These are phyloP conservation scores for Andrena haemorrhoa DNA, from an alignment of 2,888 invertebrate species.

Conservation along the genomic window DNA sequence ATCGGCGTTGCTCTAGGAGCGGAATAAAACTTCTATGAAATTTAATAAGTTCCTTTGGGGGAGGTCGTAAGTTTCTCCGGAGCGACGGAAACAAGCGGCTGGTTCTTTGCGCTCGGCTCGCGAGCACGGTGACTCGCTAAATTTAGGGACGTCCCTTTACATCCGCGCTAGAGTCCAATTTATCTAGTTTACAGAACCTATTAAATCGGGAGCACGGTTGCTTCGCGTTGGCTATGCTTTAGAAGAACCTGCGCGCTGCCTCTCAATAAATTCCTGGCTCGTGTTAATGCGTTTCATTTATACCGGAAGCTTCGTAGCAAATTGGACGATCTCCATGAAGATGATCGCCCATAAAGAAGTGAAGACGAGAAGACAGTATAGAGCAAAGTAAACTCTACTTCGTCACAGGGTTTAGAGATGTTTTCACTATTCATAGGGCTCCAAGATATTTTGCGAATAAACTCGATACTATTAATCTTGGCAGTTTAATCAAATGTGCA, in stretches of 20 bases:
- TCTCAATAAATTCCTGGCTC: neutral
- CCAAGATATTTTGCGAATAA: neutral
- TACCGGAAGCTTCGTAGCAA: neutral
- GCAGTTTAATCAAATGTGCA: too few species aligned
- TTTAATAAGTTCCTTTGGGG: slow-evolving; percentile 83
- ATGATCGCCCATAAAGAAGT: neutral
- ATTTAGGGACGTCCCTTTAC: slow-evolving; percentile 78
- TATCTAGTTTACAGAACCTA: slow-evolving; percentile 62
- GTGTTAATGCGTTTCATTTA: slow-evolving; percentile 3
- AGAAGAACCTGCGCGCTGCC: neutral
- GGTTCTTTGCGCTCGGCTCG: slow-evolving; percentile 37
- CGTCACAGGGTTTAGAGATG: too few species aligned
- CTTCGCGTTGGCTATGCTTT: slow-evolving; percentile 8
- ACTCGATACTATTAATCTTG: too few species aligned
- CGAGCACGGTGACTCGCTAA: slow-evolving; percentile 67
- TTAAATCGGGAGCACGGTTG: slow-evolving; percentile 56
- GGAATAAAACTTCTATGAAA: slow-evolving; percentile 84
- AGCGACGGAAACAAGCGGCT: slow-evolving; percentile 72
- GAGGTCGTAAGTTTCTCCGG: slow-evolving; percentile 76
- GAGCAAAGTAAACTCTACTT: neutral
- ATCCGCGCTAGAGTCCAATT: slow-evolving; percentile 65
- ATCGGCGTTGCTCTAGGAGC: slow-evolving; percentile 73
- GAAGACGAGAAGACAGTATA: neutral
- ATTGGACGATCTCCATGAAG: neutral
- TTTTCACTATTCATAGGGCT: too few species aligned